Evolutionary conservation across 2,797 vertebrate genomes (phyloP), one percentile per base, ranked within the genome.

Genomic region (Holocentrus rufus): DNA sequence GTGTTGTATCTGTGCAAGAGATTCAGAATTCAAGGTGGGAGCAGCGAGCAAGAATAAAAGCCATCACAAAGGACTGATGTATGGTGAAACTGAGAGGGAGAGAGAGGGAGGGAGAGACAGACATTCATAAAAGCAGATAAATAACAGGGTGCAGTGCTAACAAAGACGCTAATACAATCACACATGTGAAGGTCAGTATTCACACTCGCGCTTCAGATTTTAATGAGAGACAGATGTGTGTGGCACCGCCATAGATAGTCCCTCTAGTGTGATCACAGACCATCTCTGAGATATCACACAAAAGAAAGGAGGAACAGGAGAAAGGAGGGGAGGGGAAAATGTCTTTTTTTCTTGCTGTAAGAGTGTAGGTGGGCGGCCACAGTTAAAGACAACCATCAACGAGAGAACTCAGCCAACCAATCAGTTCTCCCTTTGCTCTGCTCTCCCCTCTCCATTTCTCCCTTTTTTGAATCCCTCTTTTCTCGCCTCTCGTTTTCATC

Each of bases 181-280:
- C 59, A 75, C 68, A 58, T 63, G 47, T 63, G 15, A 76, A 67
- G 74, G 75, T 76, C 76, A 83, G 71, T n/a, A 14, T 76, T 68
- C 53, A 58, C 65, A 72, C 64, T 63, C 4, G 1, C 54, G 71
- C 30, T 52, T 5, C 50, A 56, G 39, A 72, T 80, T 71, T 82
- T 72, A 72, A 81, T 69, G 61, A 76, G 73, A 70, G 75, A 71
- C 74, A 70, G 74, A 79, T 82, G 80, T 65, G 42, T 54, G 72
- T 56, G 54, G 15, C 44, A 47, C 54, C 44, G 52, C 27, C 52
- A 47, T 31, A 59, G 68, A 60, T 34, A 31, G 46, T 31, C 53
- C 23, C 62, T 62, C 50, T 36, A 69, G 46, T 30, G 59, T 65
- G 73, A 82, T 81, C 74, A 72, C 49, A 78, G 59, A 66, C 4